Evolutionary conservation across 2,113 vertebrate genomes (phyloP).

Genomic region (Vidua chalybeata): DNA sequence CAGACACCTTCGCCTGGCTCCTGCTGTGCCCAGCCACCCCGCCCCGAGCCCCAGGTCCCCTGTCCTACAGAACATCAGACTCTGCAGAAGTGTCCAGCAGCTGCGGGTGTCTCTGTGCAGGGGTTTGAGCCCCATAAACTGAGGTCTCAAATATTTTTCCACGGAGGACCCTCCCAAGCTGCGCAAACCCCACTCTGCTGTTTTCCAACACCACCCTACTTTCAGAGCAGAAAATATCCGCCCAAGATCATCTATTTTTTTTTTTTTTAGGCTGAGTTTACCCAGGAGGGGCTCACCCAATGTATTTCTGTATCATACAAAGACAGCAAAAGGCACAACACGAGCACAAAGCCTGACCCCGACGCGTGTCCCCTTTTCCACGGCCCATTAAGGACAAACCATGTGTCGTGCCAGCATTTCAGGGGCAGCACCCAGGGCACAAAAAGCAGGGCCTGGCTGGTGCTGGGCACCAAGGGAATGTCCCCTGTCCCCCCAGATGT

Average conservation of each 20-base stretch:
- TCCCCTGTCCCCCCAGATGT: background rate
- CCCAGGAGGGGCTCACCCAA: background rate
- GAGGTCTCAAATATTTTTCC: background rate
- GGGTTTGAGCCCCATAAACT: background rate
- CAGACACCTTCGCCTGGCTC: background rate
- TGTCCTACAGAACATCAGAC: background rate
- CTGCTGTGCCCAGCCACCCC: background rate
- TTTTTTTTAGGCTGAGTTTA: background rate
- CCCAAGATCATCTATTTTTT: background rate
- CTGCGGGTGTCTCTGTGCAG: background rate
- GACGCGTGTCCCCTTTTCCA: background rate
- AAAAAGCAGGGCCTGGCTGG: background rate
- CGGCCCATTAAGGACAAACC: conserved; percentile 48
- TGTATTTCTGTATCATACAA: background rate
- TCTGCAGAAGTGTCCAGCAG: background rate
- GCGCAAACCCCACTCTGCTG: background rate
- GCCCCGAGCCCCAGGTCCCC: background rate
- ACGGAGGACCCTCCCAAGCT: background rate
- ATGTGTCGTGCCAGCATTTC: conserved; percentile 22
- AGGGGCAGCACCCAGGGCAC: background rate
- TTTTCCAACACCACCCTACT: background rate
- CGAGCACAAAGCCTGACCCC: background rate
- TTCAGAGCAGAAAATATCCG: background rate
- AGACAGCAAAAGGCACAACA: background rate
- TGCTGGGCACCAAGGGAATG: background rate